A percentile compares a stretch with the other conserved stretches of the same genome.
Evolutionary conservation across 2,888 invertebrate genomes (phyloP).

Genomic region (Dorcus parallelipipedus): DNA sequence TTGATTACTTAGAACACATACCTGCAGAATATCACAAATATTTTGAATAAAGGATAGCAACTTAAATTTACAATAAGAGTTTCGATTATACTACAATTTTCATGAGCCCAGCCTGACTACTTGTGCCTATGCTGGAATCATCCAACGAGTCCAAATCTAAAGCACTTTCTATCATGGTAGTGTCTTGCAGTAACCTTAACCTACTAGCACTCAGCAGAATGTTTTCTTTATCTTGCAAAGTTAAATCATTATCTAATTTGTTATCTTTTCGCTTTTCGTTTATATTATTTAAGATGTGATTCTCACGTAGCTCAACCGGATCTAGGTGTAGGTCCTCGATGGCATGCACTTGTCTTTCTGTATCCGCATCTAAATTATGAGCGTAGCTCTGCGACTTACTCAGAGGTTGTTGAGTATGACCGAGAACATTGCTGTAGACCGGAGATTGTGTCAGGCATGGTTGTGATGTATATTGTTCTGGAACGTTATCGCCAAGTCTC

Average conservation of each 20-base stretch:
- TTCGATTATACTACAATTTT: constrained; percentile 52
- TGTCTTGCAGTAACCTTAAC: constrained; percentile 76
- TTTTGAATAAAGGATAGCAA: neutral
- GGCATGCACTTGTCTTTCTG: constrained; percentile 18
- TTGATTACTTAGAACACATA: too few relatives aligned
- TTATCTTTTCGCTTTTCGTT: constrained; percentile 22
- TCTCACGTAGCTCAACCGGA: constrained; percentile 46
- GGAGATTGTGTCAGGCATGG: constrained; percentile 41
- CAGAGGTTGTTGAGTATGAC: constrained; percentile 17
- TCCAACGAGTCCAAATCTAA: constrained; percentile 84
- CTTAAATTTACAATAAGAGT: constrained; percentile 8
- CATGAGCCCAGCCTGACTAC: constrained; percentile 64
- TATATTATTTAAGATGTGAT: constrained; percentile 36
- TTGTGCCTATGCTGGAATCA: constrained; percentile 66
- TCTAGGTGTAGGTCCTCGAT: constrained; percentile 58
- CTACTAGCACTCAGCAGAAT: constrained; percentile 66
- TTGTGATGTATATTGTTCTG: constrained; percentile 46
- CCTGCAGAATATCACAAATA: too few relatives aligned
- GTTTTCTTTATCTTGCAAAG: constrained; percentile 46
- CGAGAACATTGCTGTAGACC: constrained; percentile 46
- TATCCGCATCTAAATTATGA: constrained; percentile 31
- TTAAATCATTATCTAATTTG: constrained; percentile 43
- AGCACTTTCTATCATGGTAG: constrained; percentile 88
- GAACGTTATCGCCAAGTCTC: constrained; percentile 34
- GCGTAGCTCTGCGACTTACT: constrained; percentile 43